Evolutionary conservation across 2,888 invertebrate species (phyloP).

Genomic region (Lycophotia porphyrea): DNA sequence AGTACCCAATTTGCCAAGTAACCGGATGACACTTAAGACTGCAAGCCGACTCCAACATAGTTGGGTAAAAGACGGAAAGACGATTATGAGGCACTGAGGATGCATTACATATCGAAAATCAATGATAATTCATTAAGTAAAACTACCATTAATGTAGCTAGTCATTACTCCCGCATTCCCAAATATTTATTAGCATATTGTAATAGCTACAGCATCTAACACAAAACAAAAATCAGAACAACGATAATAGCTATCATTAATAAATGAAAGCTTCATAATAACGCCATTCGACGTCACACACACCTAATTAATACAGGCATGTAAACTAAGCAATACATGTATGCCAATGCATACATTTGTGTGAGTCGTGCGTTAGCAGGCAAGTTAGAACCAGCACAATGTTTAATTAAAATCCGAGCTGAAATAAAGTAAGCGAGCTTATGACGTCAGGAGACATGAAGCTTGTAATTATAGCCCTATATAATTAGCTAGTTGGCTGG

Average conservation of each 20-base stretch:
- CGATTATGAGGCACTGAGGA: neutral
- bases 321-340: neutral
- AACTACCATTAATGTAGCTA: neutral
- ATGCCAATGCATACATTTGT: neutral
- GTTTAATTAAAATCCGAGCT: constrained; percentile 63
- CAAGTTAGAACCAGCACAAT: constrained; percentile 18
- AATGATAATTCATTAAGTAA: too few relatives aligned
- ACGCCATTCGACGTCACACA: neutral
- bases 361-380: constrained; percentile 3
- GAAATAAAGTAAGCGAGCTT: constrained; percentile 54
- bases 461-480: constrained; percentile 42
- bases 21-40: neutral
- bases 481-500: constrained; percentile 43
- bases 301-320: constrained; percentile 24
- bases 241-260: too few relatives aligned
- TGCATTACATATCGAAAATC: neutral
- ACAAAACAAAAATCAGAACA: constrained; percentile 1
- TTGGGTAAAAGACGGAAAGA: neutral
- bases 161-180: neutral
- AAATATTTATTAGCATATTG: neutral
- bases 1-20: neutral
- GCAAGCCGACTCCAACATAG: neutral
- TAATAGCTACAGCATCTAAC: neutral
- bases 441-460: constrained; percentile 32
- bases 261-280: constrained; percentile 17